A percentile compares a stretch with the other conserved stretches of the same genome.
These are phyloP conservation scores for Hyles euphorbiae DNA, from an alignment of 1,140 invertebrate genomes.

Conservation along the genomic window DNA sequence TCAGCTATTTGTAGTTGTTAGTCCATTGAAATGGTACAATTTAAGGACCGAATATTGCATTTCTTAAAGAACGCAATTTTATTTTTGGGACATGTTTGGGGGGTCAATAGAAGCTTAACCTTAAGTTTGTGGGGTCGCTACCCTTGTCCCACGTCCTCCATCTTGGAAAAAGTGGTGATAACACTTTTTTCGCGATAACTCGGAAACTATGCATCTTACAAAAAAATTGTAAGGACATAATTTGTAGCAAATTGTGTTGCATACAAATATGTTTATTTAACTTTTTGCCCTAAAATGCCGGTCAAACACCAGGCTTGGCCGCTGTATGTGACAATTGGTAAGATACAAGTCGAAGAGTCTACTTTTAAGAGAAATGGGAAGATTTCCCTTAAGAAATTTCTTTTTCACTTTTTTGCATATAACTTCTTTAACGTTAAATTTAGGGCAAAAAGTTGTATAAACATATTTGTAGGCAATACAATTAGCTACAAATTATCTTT, in stretches of 20 bases:
- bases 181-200: constrained; percentile 8
- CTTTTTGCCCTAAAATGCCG: not conserved
- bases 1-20: too few species aligned
- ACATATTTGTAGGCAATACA: constrained; percentile 6
- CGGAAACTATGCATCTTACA: constrained; percentile 9
- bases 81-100: too few species aligned
- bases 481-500: constrained; percentile 9
- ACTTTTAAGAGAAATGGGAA: too few species aligned
- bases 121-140: too few species aligned
- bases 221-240: constrained; percentile 7
- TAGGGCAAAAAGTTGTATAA: not conserved
- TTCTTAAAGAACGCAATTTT: too few species aligned
- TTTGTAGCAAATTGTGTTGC: constrained; percentile 8
- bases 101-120: too few species aligned
- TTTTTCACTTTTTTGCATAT: too few species aligned
- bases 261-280: constrained; percentile 2
- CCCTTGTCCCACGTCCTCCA: too few species aligned
- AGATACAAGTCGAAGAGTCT: too few species aligned
- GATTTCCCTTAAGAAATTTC: too few species aligned
- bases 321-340: too few species aligned
- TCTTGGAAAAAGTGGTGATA: not conserved
- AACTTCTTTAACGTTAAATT: not conserved
- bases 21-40: not conserved
- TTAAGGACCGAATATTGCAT: not conserved
- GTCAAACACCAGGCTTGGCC: too few species aligned